Base-by-base conservation (phyloP, 2,797 vertebrate species). In the Salmo trutta region DNA sequence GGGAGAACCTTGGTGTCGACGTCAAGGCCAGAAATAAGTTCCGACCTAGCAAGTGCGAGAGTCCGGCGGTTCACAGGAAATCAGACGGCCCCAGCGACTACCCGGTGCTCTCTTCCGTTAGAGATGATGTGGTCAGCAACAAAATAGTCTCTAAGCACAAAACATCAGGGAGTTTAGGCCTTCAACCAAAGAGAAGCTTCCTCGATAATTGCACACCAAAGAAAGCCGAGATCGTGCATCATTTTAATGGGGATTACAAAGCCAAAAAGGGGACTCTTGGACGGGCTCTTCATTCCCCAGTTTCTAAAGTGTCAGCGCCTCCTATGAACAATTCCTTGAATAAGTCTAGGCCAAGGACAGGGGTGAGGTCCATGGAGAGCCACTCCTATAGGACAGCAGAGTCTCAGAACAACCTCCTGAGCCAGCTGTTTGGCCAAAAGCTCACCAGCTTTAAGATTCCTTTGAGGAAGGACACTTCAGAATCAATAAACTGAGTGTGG, bases 381-480 rank as follows among this genome's bases (percentile, higher is more conserved):
- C 94, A 93, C 71, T 94, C 94, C 76, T 97, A 94, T 90, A 94
- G 95, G 92, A 99, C 98, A 0, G 97, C 96, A 1, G 97, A 98
- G 90, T 98, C 98, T 79, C 98, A 99, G 91, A 98, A 96, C 88
- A 93, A 97, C 94, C 96, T 99, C 86, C 94, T 99, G 85, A 99
- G 95, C 93, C 97, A 99, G 90, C 95, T 99, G 85, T 99, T 99
- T 80, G 98, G 98, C 83, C 98, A 97, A 85, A 98, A 97, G 94
- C 94, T 99, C 88, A 98, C 98, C 82, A 97, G 97, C 94, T 99
- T 99, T 94, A 99, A 99, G 93, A 99, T 99, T 94, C 98, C 98
- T 92, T 91, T 99, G 79, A 96, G 97, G 88, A 98, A 97, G 93
- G 97, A 97, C 91, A 93, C 95, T 86, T 96, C 96, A 31, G 96